Evolutionary conservation across 1,140 invertebrate genomes (phyloP).

Genomic region (Dreissena rostriformis): DNA sequence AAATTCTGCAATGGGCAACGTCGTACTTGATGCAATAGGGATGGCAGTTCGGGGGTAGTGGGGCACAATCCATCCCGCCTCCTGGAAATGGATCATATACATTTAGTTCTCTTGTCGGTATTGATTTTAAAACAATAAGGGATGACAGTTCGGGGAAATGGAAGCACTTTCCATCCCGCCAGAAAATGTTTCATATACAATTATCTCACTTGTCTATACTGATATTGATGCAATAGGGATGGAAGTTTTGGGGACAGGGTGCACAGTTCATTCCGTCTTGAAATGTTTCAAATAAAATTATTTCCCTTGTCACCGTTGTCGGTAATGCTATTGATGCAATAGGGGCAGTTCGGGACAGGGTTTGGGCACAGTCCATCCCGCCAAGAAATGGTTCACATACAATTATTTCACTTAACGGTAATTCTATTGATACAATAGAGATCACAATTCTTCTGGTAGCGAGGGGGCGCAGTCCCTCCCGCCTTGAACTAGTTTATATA

Average conservation of each 20-base stretch:
- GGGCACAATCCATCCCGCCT: constrained; percentile 2
- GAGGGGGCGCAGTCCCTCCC: too few relatives aligned
- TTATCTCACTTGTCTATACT: background rate
- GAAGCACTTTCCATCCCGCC: background rate
- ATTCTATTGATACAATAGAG: too few relatives aligned
- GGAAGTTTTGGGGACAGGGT: background rate
- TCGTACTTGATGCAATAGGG: constrained; percentile 51
- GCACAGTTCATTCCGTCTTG: background rate
- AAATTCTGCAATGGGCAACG: constrained; percentile 44
- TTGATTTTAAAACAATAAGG: background rate
- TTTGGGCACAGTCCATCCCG: background rate
- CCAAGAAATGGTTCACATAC: too few relatives aligned
- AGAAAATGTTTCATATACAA: background rate
- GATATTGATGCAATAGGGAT: background rate
- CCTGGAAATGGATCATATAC: background rate
- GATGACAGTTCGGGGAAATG: background rate
- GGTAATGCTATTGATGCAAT: background rate
- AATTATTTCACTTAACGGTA: too few relatives aligned
- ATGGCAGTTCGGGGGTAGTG: constrained; percentile 42
- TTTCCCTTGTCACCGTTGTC: background rate
- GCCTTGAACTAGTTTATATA: too few relatives aligned
- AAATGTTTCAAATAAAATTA: background rate
- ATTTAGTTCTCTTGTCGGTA: background rate
- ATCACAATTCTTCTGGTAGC: too few relatives aligned
- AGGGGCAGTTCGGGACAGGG: background rate